Evolutionary conservation across 1,140 invertebrate species (phyloP), one percentile per base, ranked within the genome.

Genomic region (Conopomorpha cramerella): DNA sequence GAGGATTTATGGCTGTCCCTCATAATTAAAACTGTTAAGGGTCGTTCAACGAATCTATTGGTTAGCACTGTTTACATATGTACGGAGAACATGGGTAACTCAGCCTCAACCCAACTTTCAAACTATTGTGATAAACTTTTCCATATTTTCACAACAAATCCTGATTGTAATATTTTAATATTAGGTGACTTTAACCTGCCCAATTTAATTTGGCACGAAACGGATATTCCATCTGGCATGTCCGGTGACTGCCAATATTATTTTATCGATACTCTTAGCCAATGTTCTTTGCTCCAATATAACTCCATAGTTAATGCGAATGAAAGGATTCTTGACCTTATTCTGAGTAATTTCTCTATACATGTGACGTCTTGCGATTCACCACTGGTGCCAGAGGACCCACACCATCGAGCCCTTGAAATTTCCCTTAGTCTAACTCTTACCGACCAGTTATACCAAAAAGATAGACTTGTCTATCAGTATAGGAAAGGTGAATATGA

Each of bases 11-110:
- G 39, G 44, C 33, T 46, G 8, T 25, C 39, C 1, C 2, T 46
- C 14, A 33, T 23, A 16, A 3, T 36, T 8, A 38, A 37, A 26
- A 36, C 10, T 8, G 33, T 19, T 19, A 2, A n/a, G 15, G 1
- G 11, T 12, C 6, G 27, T 8, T 2, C 28, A 15, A 30, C 26
- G 17, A 47, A 40, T 15, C 15, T 43, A 18, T 38, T 38, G 28
- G 29, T 47, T 10, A 43, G 45, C 16, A 34, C 38, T 2, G n/a
- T 47, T 13, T 47, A 47, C 31, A 18, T 47, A 13, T 47, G 38
- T 29, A 29, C 38, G 7, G 14, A 47, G 33, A 37, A 36, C n/a
- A 19, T 38, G 10, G 39, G 45, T 31, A 4, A 15, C 6, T 16
- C 2, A 10, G 19, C 19, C 19, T 23, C 19, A 23, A 23, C 19